A percentile compares a stretch with the other conserved stretches of the same genome.
phyloP scores from a whole-genome alignment of 2,888 invertebrate genomes.

The Sphecodes monilicornis region DNA sequence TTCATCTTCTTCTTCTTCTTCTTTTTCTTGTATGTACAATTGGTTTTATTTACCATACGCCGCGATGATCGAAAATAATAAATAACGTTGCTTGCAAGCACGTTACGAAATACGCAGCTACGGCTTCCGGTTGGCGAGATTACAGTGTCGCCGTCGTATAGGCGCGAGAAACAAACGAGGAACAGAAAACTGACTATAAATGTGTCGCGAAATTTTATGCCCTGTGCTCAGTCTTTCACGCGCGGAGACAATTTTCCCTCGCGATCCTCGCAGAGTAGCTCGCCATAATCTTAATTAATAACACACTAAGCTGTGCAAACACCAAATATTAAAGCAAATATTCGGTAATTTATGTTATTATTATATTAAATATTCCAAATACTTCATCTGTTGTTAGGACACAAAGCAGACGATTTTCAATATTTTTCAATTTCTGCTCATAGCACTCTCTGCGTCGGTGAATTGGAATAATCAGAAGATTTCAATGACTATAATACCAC shows the following conservation, averaged over 20 bases:
- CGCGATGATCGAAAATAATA: slow-evolving; percentile 26
- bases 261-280: slow-evolving; percentile 18
- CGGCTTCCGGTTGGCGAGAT: slow-evolving; percentile 54
- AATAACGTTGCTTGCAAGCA: slow-evolving; percentile 62
- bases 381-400: no score
- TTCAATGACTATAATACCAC: neutral
- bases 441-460: neutral
- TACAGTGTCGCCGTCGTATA: slow-evolving; percentile 54
- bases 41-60: slow-evolving; percentile 39
- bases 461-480: neutral
- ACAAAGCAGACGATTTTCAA: no score
- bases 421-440: no score
- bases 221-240: slow-evolving; percentile 78
- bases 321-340: no score
- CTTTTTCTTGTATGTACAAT: slow-evolving; percentile 70
- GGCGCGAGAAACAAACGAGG: slow-evolving; percentile 78
- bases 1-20: neutral
- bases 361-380: no score
- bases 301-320: neutral
- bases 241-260: slow-evolving; percentile 38
- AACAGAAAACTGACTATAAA: slow-evolving; percentile 84
- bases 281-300: neutral
- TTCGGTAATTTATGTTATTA: no score
- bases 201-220: slow-evolving; percentile 81
- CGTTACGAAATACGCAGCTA: slow-evolving; percentile 55